Conservation (phyloP, 2,888 invertebrate species). For the Drosophila stalkeri region DNA sequence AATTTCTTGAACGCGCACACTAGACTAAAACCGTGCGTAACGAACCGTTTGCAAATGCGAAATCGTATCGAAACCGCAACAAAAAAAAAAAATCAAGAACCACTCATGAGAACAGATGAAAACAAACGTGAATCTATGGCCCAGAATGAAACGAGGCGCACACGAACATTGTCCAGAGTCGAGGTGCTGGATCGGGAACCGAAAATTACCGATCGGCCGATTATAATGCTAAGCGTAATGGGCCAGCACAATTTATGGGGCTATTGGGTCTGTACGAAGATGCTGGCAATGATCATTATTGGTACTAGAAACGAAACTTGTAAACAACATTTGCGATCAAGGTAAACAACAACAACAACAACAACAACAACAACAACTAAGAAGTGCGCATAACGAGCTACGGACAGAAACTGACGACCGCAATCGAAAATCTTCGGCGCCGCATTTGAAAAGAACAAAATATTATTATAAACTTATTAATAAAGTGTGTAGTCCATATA, state of each 20-base stretch:
- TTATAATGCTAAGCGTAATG: constrained; percentile 60
- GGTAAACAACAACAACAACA: constrained; percentile 48
- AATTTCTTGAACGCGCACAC: neutral
- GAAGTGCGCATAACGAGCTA: constrained; percentile 55
- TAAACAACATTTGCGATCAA: constrained; percentile 59
- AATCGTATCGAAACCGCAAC: constrained; percentile 17
- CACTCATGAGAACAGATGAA: neutral
- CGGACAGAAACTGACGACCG: constrained; percentile 50
- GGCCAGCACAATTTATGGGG: constrained; percentile 51
- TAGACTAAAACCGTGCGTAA: constrained; percentile 14
- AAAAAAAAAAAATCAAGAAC: neutral
- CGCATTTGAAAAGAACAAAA: constrained; percentile 37
- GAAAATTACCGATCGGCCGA: constrained; percentile 27
- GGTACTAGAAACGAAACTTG: constrained; percentile 34
- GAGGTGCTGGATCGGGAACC: constrained; percentile 32
- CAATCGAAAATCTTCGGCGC: constrained; percentile 32
- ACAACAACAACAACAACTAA: neutral
- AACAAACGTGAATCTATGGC: constrained; percentile 17
- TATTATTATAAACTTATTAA: constrained; percentile 76
- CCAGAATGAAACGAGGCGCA: constrained; percentile 34
- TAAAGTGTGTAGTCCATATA: constrained; percentile 71
- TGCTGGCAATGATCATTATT: constrained; percentile 20
- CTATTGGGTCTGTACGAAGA: constrained; percentile 33
- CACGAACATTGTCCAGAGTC: constrained; percentile 56
- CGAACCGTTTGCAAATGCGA: constrained; percentile 28